Percentiles rank a stretch among this genome's conserved stretches.
Conservation (phyloP, 2,888 invertebrate species). For the Microctonus hyperodae region DNA sequence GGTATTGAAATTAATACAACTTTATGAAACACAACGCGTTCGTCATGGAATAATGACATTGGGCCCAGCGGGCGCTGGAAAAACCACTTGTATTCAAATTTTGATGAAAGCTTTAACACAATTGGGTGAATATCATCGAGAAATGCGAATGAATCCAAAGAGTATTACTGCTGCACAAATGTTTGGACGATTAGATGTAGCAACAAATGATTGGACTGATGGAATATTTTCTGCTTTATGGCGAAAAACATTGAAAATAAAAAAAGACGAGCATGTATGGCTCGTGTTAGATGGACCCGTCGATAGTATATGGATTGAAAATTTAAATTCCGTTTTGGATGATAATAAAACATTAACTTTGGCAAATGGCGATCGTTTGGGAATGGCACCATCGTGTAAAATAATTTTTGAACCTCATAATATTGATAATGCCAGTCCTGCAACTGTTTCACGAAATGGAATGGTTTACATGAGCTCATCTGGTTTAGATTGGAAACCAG, state of each 20-base stretch:
- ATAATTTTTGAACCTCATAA: slow-evolving; percentile 97
- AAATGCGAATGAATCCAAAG: slow-evolving; percentile 99
- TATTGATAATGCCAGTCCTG: slow-evolving; percentile 97
- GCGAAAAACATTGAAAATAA: slow-evolving; percentile 91
- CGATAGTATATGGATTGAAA: slow-evolving; percentile 98
- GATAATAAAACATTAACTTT: slow-evolving; percentile 95
- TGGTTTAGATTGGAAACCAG: slow-evolving; percentile 91
- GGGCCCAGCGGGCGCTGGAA: slow-evolving; percentile 94
- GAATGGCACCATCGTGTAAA: slow-evolving; percentile 94
- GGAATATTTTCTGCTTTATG: slow-evolving; percentile 97
- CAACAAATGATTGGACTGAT: slow-evolving; percentile 98
- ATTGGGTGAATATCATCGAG: slow-evolving; percentile 84
- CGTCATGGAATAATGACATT: slow-evolving; percentile 96
- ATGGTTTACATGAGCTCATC: slow-evolving; percentile 98
- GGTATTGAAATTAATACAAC: slow-evolving; percentile 93
- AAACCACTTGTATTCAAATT: slow-evolving; percentile 89
- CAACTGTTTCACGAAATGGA: slow-evolving; percentile 90
- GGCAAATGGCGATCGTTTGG: slow-evolving; percentile 93
- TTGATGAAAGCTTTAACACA: slow-evolving; percentile 91
- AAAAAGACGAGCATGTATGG: slow-evolving; percentile 90
- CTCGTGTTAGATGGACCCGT: slow-evolving; percentile 95
- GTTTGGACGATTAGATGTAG: slow-evolving; percentile 96
- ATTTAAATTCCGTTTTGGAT: slow-evolving; percentile 94
- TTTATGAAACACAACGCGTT: slow-evolving; percentile 94
- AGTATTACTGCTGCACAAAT: slow-evolving; percentile 97